Evolutionary conservation across 2,797 vertebrate species (phyloP).

Genomic region (Crenuchus spilurus): DNA sequence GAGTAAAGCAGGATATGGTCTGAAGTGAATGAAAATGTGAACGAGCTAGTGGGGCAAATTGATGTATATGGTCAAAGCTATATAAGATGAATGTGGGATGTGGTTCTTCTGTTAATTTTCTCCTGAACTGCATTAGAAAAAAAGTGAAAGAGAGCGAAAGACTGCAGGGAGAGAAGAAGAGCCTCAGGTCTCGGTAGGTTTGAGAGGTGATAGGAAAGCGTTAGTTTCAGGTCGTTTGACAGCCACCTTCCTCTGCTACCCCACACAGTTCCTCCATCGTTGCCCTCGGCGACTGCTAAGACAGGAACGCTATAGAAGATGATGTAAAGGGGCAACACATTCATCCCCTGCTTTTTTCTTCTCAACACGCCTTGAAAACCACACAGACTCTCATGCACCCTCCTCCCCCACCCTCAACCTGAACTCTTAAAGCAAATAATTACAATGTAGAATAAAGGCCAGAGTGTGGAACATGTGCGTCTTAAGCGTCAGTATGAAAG

Average conservation of each 20-base stretch:
- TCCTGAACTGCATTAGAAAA: background rate
- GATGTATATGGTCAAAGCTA: background rate
- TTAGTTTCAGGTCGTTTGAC: constrained; percentile 33
- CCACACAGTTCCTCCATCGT: background rate
- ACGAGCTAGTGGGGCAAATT: background rate
- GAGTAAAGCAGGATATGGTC: background rate
- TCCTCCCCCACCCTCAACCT: constrained; percentile 19
- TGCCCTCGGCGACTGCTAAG: constrained; percentile 10
- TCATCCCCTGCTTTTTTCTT: background rate
- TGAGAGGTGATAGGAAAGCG: constrained; percentile 22
- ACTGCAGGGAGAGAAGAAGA: background rate
- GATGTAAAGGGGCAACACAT: constrained; percentile 7
- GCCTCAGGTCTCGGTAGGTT: background rate
- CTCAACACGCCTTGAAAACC: constrained; percentile 13
- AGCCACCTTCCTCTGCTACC: background rate
- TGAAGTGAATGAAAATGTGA: background rate
- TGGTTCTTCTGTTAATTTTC: background rate
- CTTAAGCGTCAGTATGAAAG: constrained; percentile 26
- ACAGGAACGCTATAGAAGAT: background rate
- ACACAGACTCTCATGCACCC: constrained; percentile 12
- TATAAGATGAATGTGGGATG: background rate
- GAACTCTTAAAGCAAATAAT: constrained; percentile 27
- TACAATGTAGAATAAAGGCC: background rate
- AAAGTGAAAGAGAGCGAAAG: constrained; percentile 6
- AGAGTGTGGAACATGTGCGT: background rate